phyloP scores from a whole-genome alignment of 2,797 vertebrate species.

The Pelodytes ibericus region DNA sequence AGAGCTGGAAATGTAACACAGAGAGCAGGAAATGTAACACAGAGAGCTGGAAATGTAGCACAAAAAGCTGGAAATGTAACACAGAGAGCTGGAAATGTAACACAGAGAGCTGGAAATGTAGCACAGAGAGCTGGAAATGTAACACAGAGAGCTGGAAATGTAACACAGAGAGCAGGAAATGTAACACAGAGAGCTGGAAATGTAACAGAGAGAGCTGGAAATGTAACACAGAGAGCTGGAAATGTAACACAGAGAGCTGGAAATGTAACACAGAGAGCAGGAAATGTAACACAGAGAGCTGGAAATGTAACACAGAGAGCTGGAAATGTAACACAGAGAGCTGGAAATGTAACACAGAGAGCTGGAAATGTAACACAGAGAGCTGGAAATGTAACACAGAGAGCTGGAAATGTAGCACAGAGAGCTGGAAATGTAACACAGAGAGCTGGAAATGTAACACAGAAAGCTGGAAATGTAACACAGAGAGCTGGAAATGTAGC shows the following conservation, averaged over 20 bases:
- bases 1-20: too few species aligned
- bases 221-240: constrained; percentile 24
- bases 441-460: too few species aligned
- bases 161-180: constrained; percentile 12
- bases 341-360: constrained; percentile 25
- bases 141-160: too few species aligned
- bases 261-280: constrained; percentile 11
- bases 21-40: constrained; percentile 11
- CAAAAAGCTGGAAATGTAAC: too few species aligned
- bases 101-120: constrained; percentile 23
- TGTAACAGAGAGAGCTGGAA: constrained; percentile 12
- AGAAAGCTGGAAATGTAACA: too few species aligned
- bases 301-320: constrained; percentile 22
- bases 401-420: constrained; percentile 23
- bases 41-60: constrained; percentile 23
- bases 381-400: constrained; percentile 27
- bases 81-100: too few species aligned
- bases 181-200: too few species aligned
- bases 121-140: too few species aligned
- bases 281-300: constrained; percentile 24
- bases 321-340: constrained; percentile 25
- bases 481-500: too few species aligned
- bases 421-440: too few species aligned
- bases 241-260: constrained; percentile 21
- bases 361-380: constrained; percentile 25